Evolutionary conservation across 2,888 invertebrate species (phyloP).

Genomic region (Andrena minutula): DNA sequence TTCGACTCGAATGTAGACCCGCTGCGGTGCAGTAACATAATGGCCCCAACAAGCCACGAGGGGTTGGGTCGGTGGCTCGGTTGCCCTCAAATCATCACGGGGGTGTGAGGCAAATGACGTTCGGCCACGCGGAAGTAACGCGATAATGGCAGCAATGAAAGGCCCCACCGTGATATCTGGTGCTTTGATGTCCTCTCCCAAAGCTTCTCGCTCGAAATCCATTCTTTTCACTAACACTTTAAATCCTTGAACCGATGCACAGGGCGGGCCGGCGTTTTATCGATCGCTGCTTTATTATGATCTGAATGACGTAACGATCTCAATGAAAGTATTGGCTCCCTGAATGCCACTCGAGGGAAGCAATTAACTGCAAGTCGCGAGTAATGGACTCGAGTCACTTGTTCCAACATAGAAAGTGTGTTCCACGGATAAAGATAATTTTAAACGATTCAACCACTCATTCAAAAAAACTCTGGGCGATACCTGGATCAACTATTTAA

Average conservation of each 20-base stretch:
- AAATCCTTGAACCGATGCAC: constrained; percentile 50
- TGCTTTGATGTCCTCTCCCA: constrained; percentile 79
- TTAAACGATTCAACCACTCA: not conserved
- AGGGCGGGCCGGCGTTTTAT: constrained; percentile 33
- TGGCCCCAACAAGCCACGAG: constrained; percentile 71
- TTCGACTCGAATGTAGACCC: constrained; percentile 55
- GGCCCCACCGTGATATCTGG: constrained; percentile 79
- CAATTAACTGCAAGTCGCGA: not conserved
- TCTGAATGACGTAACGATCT: constrained; percentile 26
- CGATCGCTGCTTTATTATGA: constrained; percentile 54
- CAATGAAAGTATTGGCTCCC: constrained; percentile 25
- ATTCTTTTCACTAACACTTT: constrained; percentile 66
- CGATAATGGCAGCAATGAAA: constrained; percentile 83
- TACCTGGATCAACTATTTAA: not conserved
- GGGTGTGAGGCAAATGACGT: constrained; percentile 82
- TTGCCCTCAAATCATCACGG: constrained; percentile 83
- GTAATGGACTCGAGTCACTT: not conserved
- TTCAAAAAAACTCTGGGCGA: not conserved
- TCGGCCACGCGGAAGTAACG: constrained; percentile 82
- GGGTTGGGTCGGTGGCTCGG: constrained; percentile 75
- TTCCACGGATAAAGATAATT: not conserved
- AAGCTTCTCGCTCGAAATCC: constrained; percentile 63
- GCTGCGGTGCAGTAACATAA: constrained; percentile 69
- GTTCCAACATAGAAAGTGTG: not conserved
- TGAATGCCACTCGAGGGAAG: not conserved